A percentile compares a stretch with the other conserved stretches of the same genome.
phyloP scores from a whole-genome alignment of 1,140 invertebrate genomes.

The Odontomachus brunneus region DNA sequence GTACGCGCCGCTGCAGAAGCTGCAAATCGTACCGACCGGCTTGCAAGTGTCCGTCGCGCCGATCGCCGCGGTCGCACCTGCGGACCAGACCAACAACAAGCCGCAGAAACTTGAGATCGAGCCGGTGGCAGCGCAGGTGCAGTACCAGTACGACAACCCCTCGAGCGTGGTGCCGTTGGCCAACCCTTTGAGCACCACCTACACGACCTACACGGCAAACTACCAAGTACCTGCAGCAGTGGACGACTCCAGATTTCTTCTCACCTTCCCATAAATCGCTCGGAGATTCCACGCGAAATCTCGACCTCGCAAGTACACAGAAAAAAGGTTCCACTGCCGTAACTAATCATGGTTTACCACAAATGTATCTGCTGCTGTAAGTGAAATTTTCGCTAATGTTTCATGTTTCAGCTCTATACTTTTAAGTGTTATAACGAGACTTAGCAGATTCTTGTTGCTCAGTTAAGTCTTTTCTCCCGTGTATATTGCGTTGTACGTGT shows the following conservation, averaged over 20 bases:
- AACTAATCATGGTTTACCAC: too few species aligned
- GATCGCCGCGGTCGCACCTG: background rate
- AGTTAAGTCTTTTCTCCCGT: too few species aligned
- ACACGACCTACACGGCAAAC: constrained; percentile 76
- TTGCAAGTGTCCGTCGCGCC: constrained; percentile 70
- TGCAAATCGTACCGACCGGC: constrained; percentile 75
- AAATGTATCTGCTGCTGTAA: too few species aligned
- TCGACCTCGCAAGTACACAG: too few species aligned
- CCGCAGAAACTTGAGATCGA: constrained; percentile 75
- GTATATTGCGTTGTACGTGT: constrained; percentile 32
- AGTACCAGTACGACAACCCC: constrained; percentile 78
- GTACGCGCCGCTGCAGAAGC: constrained; percentile 83
- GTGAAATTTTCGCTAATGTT: too few species aligned
- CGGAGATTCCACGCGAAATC: background rate
- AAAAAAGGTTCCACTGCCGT: too few species aligned
- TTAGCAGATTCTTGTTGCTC: too few species aligned
- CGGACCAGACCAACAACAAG: constrained; percentile 41
- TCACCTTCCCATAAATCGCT: constrained; percentile 70
- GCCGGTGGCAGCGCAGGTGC: constrained; percentile 77
- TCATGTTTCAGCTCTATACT: too few species aligned
- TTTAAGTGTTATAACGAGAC: too few species aligned
- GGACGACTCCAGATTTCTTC: constrained; percentile 78
- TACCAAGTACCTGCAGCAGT: constrained; percentile 71
- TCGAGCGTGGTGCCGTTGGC: constrained; percentile 72
- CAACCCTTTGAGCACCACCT: constrained; percentile 70